A percentile compares a stretch with the other conserved stretches of the same genome.
Evolutionary conservation across 1,140 invertebrate species (phyloP).

Genomic region (Homalodisca vitripennis): DNA sequence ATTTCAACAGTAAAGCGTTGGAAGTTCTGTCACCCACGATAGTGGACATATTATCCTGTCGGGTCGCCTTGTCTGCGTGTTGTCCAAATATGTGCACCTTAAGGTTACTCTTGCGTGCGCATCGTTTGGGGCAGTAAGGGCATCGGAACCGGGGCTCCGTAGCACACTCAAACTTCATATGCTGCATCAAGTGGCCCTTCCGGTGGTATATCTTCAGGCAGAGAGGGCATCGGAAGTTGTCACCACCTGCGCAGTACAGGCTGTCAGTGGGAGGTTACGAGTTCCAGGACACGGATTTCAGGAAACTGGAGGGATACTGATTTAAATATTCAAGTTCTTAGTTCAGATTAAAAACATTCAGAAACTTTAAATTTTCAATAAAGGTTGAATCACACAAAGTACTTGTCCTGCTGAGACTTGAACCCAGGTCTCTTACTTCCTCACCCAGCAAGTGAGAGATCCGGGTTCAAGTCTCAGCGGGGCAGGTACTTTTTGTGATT

Average conservation of each 20-base stretch:
- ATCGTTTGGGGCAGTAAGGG: constrained; percentile 36
- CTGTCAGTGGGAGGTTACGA: no score
- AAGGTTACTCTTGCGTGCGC: constrained; percentile 37
- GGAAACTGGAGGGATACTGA: no score
- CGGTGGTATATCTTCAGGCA: constrained; percentile 35
- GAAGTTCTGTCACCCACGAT: neutral
- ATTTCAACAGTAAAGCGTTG: neutral
- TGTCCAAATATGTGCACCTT: constrained; percentile 10
- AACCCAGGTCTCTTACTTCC: no score
- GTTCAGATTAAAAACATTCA: no score
- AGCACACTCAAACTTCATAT: constrained; percentile 50
- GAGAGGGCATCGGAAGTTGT: constrained; percentile 5
- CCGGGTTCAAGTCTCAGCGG: no score
- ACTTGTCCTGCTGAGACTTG: no score
- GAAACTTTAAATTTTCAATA: no score
- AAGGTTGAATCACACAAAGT: no score
- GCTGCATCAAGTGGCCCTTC: constrained; percentile 32
- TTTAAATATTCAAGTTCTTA: no score
- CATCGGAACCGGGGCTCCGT: constrained; percentile 47
- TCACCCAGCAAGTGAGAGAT: no score
- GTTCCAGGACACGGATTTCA: no score
- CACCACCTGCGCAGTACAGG: neutral
- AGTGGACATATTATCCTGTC: neutral
- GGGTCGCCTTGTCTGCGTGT: neutral
- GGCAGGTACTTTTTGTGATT: no score